These are phyloP conservation scores for Dasysyrphus tricinctus DNA, from an alignment of 2,888 invertebrate species.

Conservation along the genomic window DNA sequence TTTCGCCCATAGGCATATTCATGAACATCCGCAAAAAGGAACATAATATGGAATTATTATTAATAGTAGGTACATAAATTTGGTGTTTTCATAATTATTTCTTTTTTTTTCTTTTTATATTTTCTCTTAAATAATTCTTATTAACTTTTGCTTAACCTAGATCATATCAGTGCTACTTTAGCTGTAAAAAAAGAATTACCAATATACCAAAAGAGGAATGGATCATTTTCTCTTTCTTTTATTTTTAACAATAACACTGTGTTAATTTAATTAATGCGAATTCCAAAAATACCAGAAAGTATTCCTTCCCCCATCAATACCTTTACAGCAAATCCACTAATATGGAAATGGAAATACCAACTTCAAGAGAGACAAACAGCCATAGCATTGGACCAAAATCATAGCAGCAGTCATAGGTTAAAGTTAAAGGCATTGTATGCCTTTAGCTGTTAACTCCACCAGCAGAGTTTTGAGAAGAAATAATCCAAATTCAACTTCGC, in stretches of 20 bases:
- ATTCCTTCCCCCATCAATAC: slow-evolving; percentile 16
- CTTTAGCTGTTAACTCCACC: not conserved
- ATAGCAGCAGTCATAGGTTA: slow-evolving; percentile 70
- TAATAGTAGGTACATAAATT: too few relatives aligned
- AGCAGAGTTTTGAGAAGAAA: slow-evolving; percentile 42
- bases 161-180: too few relatives aligned
- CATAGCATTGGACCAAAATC: slow-evolving; percentile 51
- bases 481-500: slow-evolving; percentile 66
- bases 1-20: too few relatives aligned
- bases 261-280: slow-evolving; percentile 67
- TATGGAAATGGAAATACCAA: slow-evolving; percentile 72
- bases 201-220: too few relatives aligned
- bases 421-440: slow-evolving; percentile 35
- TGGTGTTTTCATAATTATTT: too few relatives aligned
- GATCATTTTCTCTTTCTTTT: slow-evolving; percentile 18
- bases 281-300: slow-evolving; percentile 65
- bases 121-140: too few relatives aligned
- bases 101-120: too few relatives aligned
- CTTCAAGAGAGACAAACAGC: slow-evolving; percentile 7
- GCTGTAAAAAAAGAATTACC: too few relatives aligned
- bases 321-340: slow-evolving; percentile 32
- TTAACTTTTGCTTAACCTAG: too few relatives aligned
- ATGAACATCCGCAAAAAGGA: too few relatives aligned
- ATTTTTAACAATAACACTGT: slow-evolving; percentile 33
- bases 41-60: too few relatives aligned